These are phyloP conservation scores for Serranus cabrilla DNA, from an alignment of 2,797 vertebrate species.

Conservation along the genomic window DNA sequence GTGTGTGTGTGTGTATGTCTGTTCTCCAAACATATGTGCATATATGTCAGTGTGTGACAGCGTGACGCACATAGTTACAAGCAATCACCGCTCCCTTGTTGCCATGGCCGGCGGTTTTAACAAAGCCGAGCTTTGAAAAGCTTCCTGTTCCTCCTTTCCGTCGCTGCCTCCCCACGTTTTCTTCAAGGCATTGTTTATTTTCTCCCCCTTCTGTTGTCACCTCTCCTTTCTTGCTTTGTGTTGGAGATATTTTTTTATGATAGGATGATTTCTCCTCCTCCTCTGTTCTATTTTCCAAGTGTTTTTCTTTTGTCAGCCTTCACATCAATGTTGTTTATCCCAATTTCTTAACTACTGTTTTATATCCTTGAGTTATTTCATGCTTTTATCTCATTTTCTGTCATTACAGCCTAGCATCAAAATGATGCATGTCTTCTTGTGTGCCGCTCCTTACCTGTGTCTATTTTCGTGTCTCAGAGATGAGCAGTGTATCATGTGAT, in stretches of 20 bases:
- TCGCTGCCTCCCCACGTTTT: slow-evolving; percentile 17
- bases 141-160: slow-evolving; percentile 59
- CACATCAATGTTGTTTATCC: not conserved
- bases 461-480: slow-evolving; percentile 30
- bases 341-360: not conserved
- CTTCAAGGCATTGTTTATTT: slow-evolving; percentile 2
- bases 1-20: slow-evolving; percentile 10
- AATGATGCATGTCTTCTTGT: slow-evolving; percentile 13
- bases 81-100: slow-evolving; percentile 56
- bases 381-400: slow-evolving; percentile 5
- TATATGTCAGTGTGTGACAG: slow-evolving; percentile 35
- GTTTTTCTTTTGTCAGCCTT: not conserved
- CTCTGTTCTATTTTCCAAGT: not conserved
- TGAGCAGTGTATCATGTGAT: slow-evolving; percentile 36
- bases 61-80: slow-evolving; percentile 43
- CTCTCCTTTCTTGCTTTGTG: not conserved
- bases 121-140: slow-evolving; percentile 47
- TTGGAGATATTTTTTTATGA: not conserved
- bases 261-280: not conserved
- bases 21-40: slow-evolving; percentile 22
- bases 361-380: not conserved
- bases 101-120: slow-evolving; percentile 53
- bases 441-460: slow-evolving; percentile 17
- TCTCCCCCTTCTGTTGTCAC: not conserved
- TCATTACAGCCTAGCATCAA: slow-evolving; percentile 1